phyloP scores from a whole-genome alignment of 2,888 invertebrate species.

The Dyspetes luteomarginatus region DNA sequence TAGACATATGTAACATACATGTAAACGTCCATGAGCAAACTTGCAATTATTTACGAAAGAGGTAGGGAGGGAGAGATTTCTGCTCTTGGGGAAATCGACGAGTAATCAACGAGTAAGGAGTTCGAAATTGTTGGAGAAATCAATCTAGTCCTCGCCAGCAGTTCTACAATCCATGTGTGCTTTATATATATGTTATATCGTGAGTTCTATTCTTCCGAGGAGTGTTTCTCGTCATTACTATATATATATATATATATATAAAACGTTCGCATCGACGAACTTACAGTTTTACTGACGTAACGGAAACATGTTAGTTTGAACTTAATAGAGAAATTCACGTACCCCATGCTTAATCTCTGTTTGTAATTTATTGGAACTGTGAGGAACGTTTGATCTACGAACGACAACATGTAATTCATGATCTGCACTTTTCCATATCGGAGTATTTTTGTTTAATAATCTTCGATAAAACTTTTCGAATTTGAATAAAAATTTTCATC shows the following conservation, averaged over 20 bases:
- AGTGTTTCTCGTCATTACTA: conserved; percentile 1
- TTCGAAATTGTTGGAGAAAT: conserved; percentile 63
- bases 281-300: conserved; percentile 15
- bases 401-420: no score
- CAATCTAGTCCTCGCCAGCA: conserved; percentile 49
- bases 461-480: no score
- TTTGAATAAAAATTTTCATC: no score
- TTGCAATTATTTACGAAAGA: conserved; percentile 41
- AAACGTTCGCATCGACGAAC: not conserved
- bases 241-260: conserved; percentile 2
- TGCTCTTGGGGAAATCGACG: conserved; percentile 45
- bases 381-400: no score
- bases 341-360: no score
- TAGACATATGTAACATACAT: no score
- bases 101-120: conserved; percentile 62
- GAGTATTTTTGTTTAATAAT: no score
- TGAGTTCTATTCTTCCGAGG: conserved; percentile 26
- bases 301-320: no score
- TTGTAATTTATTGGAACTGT: no score
- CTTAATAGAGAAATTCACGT: no score
- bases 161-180: not conserved
- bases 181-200: not conserved
- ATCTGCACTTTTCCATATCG: no score
- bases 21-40: conserved; percentile 42
- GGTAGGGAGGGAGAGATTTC: conserved; percentile 7